Base-by-base conservation (phyloP, 2,888 invertebrate species). In the Oscheius onirici region DNA sequence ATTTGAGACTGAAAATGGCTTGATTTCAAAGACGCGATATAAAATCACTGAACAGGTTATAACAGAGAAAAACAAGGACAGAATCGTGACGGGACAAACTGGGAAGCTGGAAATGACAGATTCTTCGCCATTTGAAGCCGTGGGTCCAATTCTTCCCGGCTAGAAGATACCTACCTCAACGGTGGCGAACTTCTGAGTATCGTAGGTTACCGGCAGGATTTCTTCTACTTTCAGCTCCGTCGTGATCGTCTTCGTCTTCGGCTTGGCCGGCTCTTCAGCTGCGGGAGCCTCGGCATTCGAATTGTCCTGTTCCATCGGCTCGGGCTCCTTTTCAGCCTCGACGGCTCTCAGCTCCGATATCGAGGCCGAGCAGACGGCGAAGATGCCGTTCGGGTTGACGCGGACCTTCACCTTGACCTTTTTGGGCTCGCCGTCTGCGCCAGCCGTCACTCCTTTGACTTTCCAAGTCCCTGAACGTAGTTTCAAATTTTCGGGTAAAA, bases 381-480 rank as follows among this genome's bases (percentile, higher is more conserved):
- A 92, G 74, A 97, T 92, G 63, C 99, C 97, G 88, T 99, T 93
- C 61, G 93, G 91, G 90, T 97, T 96, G 68, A 99, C 91, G 83
- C 96, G 92, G 6, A 95, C 80, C 90, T 97, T 97, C 3, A 99
- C 93, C 90, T 97, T 97, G 0, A 84, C 80, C 60, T 82, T 97
- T 77, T 94, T 93, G n/a, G 93, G 92, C 86, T 95, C 95, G 40
- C 95, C 95, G 76, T 94, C 94, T 0, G 93, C 89, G 34, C 92
- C 93, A 3, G 97, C 94, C 83, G 92, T 92, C 5, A 97, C 88
- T 20, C 89, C 88, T 60, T 84, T 84, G 1, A 91, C 86, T 24
- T 82, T 84, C 81, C 89, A 90, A 17, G 83, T 76, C 40, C 90
- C 90, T 90, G 61, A 67, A 28, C n/a, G n/a, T n/a, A n/a, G n/a